Base-by-base conservation (phyloP, 2,888 invertebrate species). In the Pocota personata region DNA sequence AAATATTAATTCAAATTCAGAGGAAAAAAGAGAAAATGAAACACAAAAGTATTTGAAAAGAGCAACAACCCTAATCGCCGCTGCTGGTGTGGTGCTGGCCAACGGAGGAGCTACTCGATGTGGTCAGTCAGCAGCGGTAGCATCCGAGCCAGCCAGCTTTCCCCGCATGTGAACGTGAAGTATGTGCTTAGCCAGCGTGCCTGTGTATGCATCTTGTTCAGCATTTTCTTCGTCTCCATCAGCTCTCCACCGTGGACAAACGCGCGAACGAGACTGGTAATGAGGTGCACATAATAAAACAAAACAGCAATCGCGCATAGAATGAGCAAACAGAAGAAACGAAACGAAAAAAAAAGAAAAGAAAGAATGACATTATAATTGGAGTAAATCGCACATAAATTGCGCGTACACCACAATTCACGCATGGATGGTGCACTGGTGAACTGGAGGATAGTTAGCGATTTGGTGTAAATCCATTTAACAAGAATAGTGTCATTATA, bases 41-140 rank as follows among this genome's bases (percentile, higher is more conserved):
- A 62, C 58, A 84, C 62, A 83, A 75, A 80, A 50, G 32, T 75
- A 48, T 78, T 83, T 79, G 82, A 83, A 84, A 76, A 84, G 84
- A 84, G 84, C 84, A 84, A 84, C 84, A 84, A 84, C 84, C 84
- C 84, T 79, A 62, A 75, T 46, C 67, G 64, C 57, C 72, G 57
- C 50, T 58, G 58, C 71, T n/a, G n/a, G n/a, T n/a, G 24, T 43
- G 75, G 43, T 66, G 62, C 60, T 71, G 79, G 69, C 62, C 77
- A 77, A 43, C 58, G 12, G 75, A 57, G 52, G 67, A 60, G 73
- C 12, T 73, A 27, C n/a, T n/a, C 43, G 27, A 57, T 75, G 80
- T 75, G 75, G 80, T 75, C 62, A 75, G 67, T 64, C 57, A 84
- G 75, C 52, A 73, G 83, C 52, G 46, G 57, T 50, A 77, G 27